Evolutionary conservation across 2,113 vertebrate species (phyloP).

Genomic region (Oncorhynchus mykiss): DNA sequence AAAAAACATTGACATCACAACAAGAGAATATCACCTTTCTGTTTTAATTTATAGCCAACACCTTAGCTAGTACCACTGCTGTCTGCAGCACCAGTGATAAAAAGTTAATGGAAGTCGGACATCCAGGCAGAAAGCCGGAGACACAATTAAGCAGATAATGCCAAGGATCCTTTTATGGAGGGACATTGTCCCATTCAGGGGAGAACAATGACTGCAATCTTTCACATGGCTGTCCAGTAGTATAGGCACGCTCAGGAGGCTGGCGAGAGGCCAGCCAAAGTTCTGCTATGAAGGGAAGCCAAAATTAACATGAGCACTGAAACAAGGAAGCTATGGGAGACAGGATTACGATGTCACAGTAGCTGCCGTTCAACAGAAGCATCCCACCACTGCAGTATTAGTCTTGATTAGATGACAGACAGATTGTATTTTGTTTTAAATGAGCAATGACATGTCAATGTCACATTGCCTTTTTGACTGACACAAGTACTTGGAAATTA

Average conservation of each 20-base stretch:
- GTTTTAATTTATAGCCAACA: conserved; percentile 33
- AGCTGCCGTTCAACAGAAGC: neutral
- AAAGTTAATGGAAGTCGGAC: conserved; percentile 59
- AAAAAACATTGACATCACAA: conserved; percentile 55
- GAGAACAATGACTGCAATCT: conserved; percentile 42
- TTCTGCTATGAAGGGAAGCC: conserved; percentile 42
- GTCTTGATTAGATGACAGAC: neutral
- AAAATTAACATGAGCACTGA: conserved; percentile 12
- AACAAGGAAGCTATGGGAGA: neutral
- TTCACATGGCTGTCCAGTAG: conserved; percentile 39
- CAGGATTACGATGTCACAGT: neutral
- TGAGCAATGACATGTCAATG: conserved; percentile 1
- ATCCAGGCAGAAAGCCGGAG: conserved; percentile 26
- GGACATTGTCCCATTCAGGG: conserved; percentile 39
- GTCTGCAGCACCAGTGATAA: conserved; percentile 35
- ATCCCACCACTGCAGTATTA: neutral
- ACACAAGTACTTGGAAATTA: neutral
- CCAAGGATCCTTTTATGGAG: conserved; percentile 44
- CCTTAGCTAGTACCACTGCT: conserved; percentile 17
- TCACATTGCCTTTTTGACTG: conserved; percentile 11
- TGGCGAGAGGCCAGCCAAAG: conserved; percentile 37
- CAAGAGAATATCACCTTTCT: conserved; percentile 39
- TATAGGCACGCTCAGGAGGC: conserved; percentile 25
- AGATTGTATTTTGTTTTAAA: neutral
- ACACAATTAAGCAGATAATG: conserved; percentile 46